Evolutionary conservation across 2,113 vertebrate species (phyloP), one percentile per base, ranked within the genome.

Genomic region (Promerops cafer): DNA sequence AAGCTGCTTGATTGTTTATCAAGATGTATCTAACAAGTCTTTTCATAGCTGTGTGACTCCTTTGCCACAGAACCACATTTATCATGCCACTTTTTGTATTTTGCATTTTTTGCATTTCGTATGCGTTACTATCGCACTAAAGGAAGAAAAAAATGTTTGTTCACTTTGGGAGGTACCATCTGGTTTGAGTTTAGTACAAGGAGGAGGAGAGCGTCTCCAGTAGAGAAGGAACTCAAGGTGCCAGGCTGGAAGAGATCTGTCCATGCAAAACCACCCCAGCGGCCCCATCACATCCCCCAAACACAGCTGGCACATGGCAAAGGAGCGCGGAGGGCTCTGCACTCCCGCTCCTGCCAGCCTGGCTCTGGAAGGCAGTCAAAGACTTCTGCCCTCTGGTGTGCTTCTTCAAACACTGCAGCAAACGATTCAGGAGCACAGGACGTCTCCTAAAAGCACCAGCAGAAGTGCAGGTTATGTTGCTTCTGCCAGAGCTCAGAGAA

Each of bases 311-410:
- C 53, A 44, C 12, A 10, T 11, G 56, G 50, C 27, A 16, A 26
- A 30, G 20, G 15, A 15, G 18, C 63, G 15, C 0, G 0, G 15
- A 56, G 31, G 23, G 12, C 47, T 78, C 11, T 1, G 0, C 37
- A 11, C 17, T 30, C 49, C 33, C 0, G 0, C 13, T 54, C 30
- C 30, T 0, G 0, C 44, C 39, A 21, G 24, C 57, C 39, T 28
- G 28, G 23, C 44, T 71, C n/a, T 40, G 37, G 26, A 40, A 33
- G 71, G 52, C 27, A 3, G 2, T 28, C 30, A 11, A 14, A 65
- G 18, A 10, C 14, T 66, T 59, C 81, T 83, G 65, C 87, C 87
- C 84, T 89, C 96, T 93, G 49, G 70, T 76, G 96, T 78, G 45
- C 4, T 2, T n/a, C 65, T 11, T 1, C 26, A 33, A 87, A 13